Evolutionary conservation across 1,140 invertebrate genomes (phyloP), one percentile per base, ranked within the genome.

Genomic region (Triops longicaudatus): DNA sequence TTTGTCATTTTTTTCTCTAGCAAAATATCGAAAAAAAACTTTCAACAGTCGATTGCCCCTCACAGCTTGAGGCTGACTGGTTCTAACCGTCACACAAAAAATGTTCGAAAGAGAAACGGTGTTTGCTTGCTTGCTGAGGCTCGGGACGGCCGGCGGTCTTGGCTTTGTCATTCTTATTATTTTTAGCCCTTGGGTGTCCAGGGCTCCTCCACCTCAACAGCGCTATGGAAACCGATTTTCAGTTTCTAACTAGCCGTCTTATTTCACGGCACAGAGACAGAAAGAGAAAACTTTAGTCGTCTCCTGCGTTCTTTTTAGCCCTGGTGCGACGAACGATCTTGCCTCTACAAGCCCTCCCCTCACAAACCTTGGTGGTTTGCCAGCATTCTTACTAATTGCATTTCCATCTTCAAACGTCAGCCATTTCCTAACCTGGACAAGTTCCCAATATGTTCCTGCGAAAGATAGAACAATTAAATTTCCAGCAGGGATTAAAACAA

Each of bases 311-410:
- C 50, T 22, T 63, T 22, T n/a, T 37, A 37, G 31, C 7, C 31
- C 31, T 37, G 31, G 31, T 37, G 7, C 31, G 31, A 37, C 31
- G 31, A 37, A 4, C 31, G n/a, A n/a, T n/a, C 31, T 63, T 63
- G n/a, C 50, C 22, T 6, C 6, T n/a, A 63, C 50, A 17, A 63
- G 6, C 6, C 50, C 17, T 17, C n/a, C 50, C 50, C 14, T n/a
- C 3, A 14, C 14, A 10, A 63, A 63, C 22, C 5, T 63, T 63
- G 50, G 50, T 17, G 10, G 14, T 63, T 63, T 17, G 50, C 50
- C 50, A 63, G 50, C 50, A 63, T 63, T 63, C 50, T 22, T 63
- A 63, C 50, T 63, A 63, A 63, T 63, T 63, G 50, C 50, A 63
- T 63, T 63, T 63, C 50, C 50, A 37, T 37, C 50, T 17, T 17